These are phyloP conservation scores for Nasonia vitripennis DNA, from an alignment of 1,140 invertebrate genomes.

Conservation along the genomic window DNA sequence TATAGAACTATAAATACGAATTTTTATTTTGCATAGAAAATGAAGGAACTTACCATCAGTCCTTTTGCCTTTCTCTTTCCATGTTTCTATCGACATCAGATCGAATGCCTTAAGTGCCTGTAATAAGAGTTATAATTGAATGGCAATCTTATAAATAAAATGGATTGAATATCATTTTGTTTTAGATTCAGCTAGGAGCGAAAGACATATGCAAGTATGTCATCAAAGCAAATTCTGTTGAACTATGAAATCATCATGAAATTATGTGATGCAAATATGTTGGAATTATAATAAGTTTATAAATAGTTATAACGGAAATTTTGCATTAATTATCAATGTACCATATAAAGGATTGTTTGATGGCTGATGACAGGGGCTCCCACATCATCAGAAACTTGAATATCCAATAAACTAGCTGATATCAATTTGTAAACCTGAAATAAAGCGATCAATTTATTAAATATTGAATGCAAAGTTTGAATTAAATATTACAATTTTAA, in stretches of 20 bases:
- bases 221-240: constrained; percentile 66
- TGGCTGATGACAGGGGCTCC: background rate
- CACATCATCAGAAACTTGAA: too few relatives aligned
- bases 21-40: background rate
- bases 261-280: background rate
- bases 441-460: too few relatives aligned
- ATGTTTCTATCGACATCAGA: background rate
- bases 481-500: background rate
- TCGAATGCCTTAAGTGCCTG: background rate
- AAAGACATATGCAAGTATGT: constrained; percentile 65
- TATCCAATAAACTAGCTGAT: background rate
- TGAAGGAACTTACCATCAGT: background rate
- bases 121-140: background rate
- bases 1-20: constrained; percentile 25
- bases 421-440: too few relatives aligned
- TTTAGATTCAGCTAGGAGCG: constrained; percentile 62
- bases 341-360: background rate
- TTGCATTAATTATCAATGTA: background rate
- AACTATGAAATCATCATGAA: constrained; percentile 71
- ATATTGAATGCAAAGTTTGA: background rate
- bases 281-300: too few relatives aligned
- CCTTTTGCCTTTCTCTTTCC: too few relatives aligned
- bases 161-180: background rate
- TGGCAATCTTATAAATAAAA: background rate
- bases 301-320: background rate